phyloP scores from a whole-genome alignment of 2,113 vertebrate genomes.

The Eclectus roratus region DNA sequence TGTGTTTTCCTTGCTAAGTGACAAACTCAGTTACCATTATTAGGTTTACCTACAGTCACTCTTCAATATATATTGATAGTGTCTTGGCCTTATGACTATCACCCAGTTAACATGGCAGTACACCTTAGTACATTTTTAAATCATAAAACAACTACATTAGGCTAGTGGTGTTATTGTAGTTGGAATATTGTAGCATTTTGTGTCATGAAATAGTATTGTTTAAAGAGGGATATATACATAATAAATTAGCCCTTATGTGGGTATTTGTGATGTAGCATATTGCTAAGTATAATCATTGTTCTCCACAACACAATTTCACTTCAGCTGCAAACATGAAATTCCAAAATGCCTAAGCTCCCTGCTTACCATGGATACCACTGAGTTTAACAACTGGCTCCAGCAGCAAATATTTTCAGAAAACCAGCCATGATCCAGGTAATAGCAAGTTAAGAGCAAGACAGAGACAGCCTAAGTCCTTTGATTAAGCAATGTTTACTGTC shows the following conservation, averaged over 20 bases:
- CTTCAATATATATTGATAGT: conserved; percentile 65
- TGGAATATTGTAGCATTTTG: not conserved
- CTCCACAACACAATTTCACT: not conserved
- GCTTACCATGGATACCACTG: not conserved
- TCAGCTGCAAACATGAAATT: not conserved
- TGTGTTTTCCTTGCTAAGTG: conserved; percentile 44
- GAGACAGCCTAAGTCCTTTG: not conserved
- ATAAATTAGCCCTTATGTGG: not conserved
- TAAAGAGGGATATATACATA: not conserved
- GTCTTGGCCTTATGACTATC: conserved; percentile 51
- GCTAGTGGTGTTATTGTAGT: not conserved
- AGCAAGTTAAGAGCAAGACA: not conserved
- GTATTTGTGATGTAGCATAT: not conserved
- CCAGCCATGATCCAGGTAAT: not conserved
- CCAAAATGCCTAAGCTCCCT: not conserved
- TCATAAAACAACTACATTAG: conserved; percentile 1
- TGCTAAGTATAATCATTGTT: not conserved
- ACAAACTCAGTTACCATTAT: conserved; percentile 65
- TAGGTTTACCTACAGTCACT: conserved; percentile 60
- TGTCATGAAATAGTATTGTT: not conserved
- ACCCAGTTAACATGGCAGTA: conserved; percentile 57
- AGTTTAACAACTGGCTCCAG: not conserved
- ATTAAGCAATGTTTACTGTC: not conserved
- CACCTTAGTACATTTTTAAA: conserved; percentile 64
- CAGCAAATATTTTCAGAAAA: not conserved